Base-by-base conservation (phyloP, 23 tunicate species). In the Halocynthia aurantium region DNA sequence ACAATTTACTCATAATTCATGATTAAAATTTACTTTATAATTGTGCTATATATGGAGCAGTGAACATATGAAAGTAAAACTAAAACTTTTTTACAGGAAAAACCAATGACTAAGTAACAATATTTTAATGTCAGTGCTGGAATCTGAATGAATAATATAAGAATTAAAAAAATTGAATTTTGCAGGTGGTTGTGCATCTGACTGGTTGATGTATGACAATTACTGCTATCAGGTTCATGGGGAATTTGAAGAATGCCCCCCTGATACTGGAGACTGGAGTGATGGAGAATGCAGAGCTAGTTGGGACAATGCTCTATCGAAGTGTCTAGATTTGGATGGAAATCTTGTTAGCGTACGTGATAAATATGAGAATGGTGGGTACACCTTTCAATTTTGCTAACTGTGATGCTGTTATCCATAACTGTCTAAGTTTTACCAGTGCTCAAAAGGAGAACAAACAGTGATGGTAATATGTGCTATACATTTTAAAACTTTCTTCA, bases 341-440 rank as follows among this genome's bases (percentile, higher is more conserved):
- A 67, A 75, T 56, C 82, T 92, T 55, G 91, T 74, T 15, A 67
- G 88, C 12, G 86, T 92, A 69, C 87, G 82, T 72, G 70, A 86
- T 65, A 92, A 92, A 83, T 92, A 82, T 61, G 98, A 92, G 62
- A 92, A 92, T 73, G 92, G 98, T 92, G 61, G 67, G 81, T 15
- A n/a, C 2, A 50, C 5, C 6, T 13, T 58, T n/a, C 4, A 57
- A 13, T 58, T n/a, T 0, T 58, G n/a, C 17, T 13, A 15, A n/a
- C 64, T 58, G 15, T n/a, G 64, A 15, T 13, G 64, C 64, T 58
- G 64, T 58, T 13, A 13, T 58, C 64, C 4, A n/a, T n/a, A 4
- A 13, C 64, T 58, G 64, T n/a, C 17, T 58, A 57, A 13, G 15
- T 58, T 58, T 13, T 4, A n/a, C 64, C 15, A n/a, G 17, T 58